phyloP scores from a whole-genome alignment of 2,888 invertebrate genomes.

The Adelognathus sp. region DNA sequence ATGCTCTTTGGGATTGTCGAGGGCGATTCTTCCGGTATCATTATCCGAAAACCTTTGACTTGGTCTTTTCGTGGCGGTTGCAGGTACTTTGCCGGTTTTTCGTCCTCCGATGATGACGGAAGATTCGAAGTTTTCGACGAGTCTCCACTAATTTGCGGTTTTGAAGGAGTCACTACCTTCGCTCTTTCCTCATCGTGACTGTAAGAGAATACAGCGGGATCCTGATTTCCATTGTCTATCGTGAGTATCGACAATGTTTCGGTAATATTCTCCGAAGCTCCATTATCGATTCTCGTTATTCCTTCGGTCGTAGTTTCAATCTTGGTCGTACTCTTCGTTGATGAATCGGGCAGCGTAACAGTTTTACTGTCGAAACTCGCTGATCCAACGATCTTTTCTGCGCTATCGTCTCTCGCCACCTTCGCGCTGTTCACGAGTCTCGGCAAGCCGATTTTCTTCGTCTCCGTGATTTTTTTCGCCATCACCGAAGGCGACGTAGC shows the following conservation, averaged over 20 bases:
- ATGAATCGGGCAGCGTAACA: neutral
- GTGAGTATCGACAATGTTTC: conserved; percentile 40
- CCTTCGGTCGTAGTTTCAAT: conserved; percentile 48
- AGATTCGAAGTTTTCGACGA: conserved; percentile 31
- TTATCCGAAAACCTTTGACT: conserved; percentile 64
- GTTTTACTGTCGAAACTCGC: conserved; percentile 45
- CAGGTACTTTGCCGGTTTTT: conserved; percentile 51
- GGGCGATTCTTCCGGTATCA: conserved; percentile 58
- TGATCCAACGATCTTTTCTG: conserved; percentile 62
- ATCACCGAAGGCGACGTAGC: conserved; percentile 16
- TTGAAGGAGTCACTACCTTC: neutral
- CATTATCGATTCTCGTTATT: neutral
- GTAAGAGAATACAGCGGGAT: conserved; percentile 35
- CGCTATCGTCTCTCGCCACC: conserved; percentile 59
- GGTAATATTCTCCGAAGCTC: conserved; percentile 7
- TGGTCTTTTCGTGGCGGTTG: conserved; percentile 56
- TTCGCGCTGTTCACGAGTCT: conserved; percentile 10
- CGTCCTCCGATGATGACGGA: neutral
- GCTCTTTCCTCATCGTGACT: neutral
- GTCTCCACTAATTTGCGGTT: neutral
- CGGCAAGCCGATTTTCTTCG: neutral
- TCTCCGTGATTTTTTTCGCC: neutral
- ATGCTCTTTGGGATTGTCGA: neutral
- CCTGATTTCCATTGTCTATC: conserved; percentile 36
- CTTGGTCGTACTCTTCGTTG: conserved; percentile 15